These are phyloP conservation scores for Holotrichia oblita DNA, from an alignment of 1,140 invertebrate species.

Conservation along the genomic window DNA sequence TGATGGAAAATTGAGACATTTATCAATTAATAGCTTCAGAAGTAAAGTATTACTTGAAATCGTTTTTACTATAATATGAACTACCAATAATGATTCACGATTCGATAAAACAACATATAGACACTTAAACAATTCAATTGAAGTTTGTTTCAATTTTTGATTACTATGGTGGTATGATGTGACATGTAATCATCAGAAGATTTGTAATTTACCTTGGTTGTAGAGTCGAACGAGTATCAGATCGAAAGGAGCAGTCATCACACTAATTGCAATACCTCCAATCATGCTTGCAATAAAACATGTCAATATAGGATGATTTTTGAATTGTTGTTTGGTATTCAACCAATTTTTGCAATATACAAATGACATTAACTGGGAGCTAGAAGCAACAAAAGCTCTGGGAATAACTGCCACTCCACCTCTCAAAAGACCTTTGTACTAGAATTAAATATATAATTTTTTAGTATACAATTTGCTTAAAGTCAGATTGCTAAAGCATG, in stretches of 20 bases:
- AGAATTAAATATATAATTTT: not conserved
- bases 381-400: constrained; percentile 83
- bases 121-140: too few relatives aligned
- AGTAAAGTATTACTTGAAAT: too few relatives aligned
- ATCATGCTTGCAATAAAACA: constrained; percentile 81
- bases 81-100: too few relatives aligned
- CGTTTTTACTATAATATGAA: too few relatives aligned
- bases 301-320: constrained; percentile 69
- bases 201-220: constrained; percentile 80
- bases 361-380: constrained; percentile 87
- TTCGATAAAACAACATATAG: too few relatives aligned
- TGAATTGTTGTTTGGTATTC: constrained; percentile 65
- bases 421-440: constrained; percentile 73
- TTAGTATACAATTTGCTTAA: not conserved
- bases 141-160: too few relatives aligned
- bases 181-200: too few relatives aligned
- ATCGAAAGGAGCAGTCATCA: constrained; percentile 90
- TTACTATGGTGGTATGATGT: too few relatives aligned
- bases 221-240: constrained; percentile 89
- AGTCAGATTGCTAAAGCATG: too few relatives aligned
- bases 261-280: constrained; percentile 81
- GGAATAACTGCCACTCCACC: constrained; percentile 81
- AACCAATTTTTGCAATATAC: constrained; percentile 72
- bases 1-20: too few relatives aligned
- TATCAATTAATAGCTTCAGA: too few relatives aligned